phyloP scores from a whole-genome alignment of 2,797 vertebrate species.

The Tenualosa thibaudeaui region DNA sequence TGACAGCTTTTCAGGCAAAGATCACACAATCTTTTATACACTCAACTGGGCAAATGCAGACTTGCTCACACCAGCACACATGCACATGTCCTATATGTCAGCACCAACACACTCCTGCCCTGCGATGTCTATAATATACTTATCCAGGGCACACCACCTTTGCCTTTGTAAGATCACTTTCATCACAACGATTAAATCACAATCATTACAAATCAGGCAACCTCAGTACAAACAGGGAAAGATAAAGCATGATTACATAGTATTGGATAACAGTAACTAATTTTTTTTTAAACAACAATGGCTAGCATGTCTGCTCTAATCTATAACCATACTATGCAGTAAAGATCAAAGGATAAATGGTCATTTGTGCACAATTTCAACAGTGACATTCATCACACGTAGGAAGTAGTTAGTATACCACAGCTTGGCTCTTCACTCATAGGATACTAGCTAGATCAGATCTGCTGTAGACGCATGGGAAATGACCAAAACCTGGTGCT shows the following conservation, averaged over 20 bases:
- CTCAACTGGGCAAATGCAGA: neutral
- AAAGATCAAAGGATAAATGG: neutral
- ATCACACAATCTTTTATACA: neutral
- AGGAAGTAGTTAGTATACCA: neutral
- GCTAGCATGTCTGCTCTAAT: constrained; percentile 14
- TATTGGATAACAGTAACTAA: neutral
- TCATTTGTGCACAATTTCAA: constrained; percentile 6
- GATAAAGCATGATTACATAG: neutral
- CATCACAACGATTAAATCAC: neutral
- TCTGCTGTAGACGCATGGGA: neutral
- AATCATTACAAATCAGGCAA: neutral
- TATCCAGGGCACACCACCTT: constrained; percentile 6
- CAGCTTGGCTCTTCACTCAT: neutral
- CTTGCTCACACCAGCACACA: constrained; percentile 14
- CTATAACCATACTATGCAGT: constrained; percentile 19
- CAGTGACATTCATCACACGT: neutral
- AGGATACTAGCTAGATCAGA: neutral
- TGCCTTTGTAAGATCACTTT: constrained; percentile 1
- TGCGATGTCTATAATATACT: neutral
- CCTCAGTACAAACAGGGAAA: constrained; percentile 16
- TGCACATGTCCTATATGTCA: neutral
- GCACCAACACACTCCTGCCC: constrained; percentile 14
- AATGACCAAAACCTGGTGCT: constrained; percentile 62
- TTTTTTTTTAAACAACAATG: neutral
- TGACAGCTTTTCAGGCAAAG: neutral